Evolutionary conservation across 2,888 invertebrate genomes (phyloP), one percentile per base, ranked within the genome.

Genomic region (Calliphora vomitoria): DNA sequence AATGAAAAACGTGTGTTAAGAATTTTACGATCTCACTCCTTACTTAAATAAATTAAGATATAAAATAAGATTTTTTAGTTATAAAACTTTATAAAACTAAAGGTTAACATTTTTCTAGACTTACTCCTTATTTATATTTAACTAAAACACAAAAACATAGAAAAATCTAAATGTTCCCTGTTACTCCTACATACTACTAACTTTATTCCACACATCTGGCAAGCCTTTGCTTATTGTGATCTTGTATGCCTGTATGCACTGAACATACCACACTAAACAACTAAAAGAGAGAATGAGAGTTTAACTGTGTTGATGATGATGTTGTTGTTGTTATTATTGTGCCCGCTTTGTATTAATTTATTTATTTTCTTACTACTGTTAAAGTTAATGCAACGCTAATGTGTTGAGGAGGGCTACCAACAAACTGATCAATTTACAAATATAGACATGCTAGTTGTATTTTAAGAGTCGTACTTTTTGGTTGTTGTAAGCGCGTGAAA

Each of bases 391-490:
- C 85, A 80, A 35, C 68, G 55, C 38, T 80, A 74, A 74, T 75
- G 15, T 58, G 35, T 38, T 68, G 74, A n/a, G 50, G n/a, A 74
- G 68, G 60, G 50, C 60, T 66, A 41, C 44, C 50, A 83, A 72
- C 66, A 85, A 80, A 76, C 31, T 82, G 87, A 87, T 87, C 87
- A 82, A 31, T 82, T 79, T 82, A 75, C 38, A 75, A 85, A 69
- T 82, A 62, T 81, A 84, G 69, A 75, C 78, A 74, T 71, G 72
- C 41, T 82, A 87, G 87, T 87, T 82, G 87, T 82, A 66, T 87
- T 85, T 87, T 87, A 87, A 85, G 87, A 87, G 87, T 85, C 87
- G 82, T 79, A 87, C 82, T 82, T 87, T 87, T 64, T 75, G 87
- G 87, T 85, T 87, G 87, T 82, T 85, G 64, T 85, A 82, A 87